Base-by-base conservation (phyloP, 2,888 invertebrate species). In the Hoplodrina ambigua region DNA sequence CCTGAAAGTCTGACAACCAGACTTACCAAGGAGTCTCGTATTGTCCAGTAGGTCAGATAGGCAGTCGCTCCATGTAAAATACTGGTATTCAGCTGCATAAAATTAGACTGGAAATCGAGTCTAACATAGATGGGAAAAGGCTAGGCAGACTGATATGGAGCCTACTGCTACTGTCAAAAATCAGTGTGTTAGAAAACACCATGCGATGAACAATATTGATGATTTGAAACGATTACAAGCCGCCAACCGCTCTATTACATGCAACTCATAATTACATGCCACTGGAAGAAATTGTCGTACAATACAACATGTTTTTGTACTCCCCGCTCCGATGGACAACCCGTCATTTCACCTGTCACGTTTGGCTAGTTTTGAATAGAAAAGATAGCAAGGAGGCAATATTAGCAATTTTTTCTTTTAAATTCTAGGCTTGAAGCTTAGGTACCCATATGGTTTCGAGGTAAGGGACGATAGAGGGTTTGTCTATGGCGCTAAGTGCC, bases 271-370 rank as follows among this genome's bases (percentile, higher is more conserved):
- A 19, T 17, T 15, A 49, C 17, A 25, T 25, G 25, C 25, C 25
- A 20, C 25, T 17, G 17, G 11, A 19, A 37, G 56, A 75, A 41
- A 60, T 53, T 49, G 70, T 46, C 49, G n/a, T 15, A 52, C 19
- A 72, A 50, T 54, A 25, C 57, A 57, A 44, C 55, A 20, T 56
- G 65, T 72, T 49, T 72, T 50, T 62, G 67, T 53, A 17, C 56
- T 25, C 53, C 60, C 49, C 60, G 52, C 19, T 49, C 5, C 10
- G 54, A 41, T 15, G 17, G 59, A 61, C 53, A 75, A 57, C 63
- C 55, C n/a, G 30, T 53, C 60, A 77, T 76, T 80, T 25, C 10
- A 50, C 25, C 49, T 57, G 81, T 77, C 70, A 80, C 77, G 76
- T 64, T 19, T 60, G 69, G 81, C 55, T 80, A 80, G 44, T 17